Conservation (phyloP, 2,113 vertebrate genomes). For the Ornithorhynchus anatinus region DNA sequence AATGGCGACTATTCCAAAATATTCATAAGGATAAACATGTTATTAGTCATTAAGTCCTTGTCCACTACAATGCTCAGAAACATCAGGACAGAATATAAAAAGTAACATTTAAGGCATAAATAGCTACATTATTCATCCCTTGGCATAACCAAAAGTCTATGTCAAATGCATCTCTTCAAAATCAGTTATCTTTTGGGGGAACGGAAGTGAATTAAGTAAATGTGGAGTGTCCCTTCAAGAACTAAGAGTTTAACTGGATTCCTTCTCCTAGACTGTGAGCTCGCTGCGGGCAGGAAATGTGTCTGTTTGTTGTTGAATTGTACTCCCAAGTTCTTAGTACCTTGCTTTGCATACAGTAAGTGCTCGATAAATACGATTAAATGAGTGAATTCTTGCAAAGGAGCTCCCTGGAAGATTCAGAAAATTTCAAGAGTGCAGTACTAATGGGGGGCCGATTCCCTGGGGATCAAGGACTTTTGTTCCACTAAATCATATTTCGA, state of each 20-base stretch:
- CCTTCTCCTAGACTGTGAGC: no score
- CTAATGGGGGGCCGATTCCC: constrained; percentile 11
- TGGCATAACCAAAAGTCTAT: constrained; percentile 1
- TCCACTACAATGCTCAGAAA: neutral
- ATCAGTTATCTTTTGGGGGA: neutral
- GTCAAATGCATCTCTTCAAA: neutral
- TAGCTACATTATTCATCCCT: neutral
- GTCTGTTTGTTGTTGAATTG: no score
- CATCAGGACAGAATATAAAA: neutral
- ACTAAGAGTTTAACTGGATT: constrained; percentile 9
- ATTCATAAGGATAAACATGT: no score
- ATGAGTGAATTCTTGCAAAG: constrained; percentile 7
- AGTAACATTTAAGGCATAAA: neutral
- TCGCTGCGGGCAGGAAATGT: no score
- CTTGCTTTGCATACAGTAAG: no score
- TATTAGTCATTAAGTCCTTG: neutral
- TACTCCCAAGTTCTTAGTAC: no score
- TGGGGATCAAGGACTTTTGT: constrained; percentile 47
- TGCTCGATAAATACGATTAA: constrained; percentile 1
- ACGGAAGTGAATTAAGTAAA: neutral
- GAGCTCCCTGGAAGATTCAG: neutral
- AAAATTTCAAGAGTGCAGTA: constrained; percentile 25
- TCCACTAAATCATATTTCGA: constrained; percentile 39
- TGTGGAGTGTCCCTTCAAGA: neutral
- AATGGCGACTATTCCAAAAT: no score